Evolutionary conservation across 1,140 invertebrate species (phyloP), one percentile per base, ranked within the genome.

Genomic region (Tachypleus tridentatus): DNA sequence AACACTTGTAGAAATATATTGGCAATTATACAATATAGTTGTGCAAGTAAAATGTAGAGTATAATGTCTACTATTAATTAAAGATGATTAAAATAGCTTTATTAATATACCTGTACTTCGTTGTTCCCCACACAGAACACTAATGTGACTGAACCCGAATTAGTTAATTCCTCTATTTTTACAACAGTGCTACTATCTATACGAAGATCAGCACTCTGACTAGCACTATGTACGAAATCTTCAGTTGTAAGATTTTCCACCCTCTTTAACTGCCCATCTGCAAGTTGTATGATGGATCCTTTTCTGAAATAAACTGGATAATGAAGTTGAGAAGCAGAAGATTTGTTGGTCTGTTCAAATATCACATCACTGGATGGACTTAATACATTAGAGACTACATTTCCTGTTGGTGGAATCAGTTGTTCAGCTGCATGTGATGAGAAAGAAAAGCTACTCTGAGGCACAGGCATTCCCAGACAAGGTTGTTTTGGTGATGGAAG

Each of bases 251-350:
- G 65, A 8, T 92, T 87, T 75, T 93, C 89, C 9, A 93, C 86
- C 56, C 83, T 81, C 67, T 87, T 83, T 58, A 90, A 71, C 56
- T 86, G 81, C 0, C 89, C 88, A 72, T 83, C 86, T n/a, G 86
- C 84, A 57, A 93, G 77, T 69, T 87, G 83, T 61, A 82, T 82
- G 60, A 82, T 77, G 11, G 87, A 87, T 6, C 89, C 89, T 66
- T 84, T 83, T 64, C 75, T 73, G 71, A 82, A 82, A 72, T 79
- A 77, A 5, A 72, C 72, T 7, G 78, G 70, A 62, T 69, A 70
- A 11, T 69, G 63, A 59, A 70, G 11, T 7, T 57, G 53, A 7
- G n/a, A 8, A 9, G 60, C 1, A 7, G n/a, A 8, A 9, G 60
- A 61, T n/a, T 58, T 8, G 49, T 51, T 64, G 56, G 58, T 63